A percentile compares a stretch with the other conserved stretches of the same genome.
phyloP scores from a whole-genome alignment of 2,113 vertebrate species.

The Gavialis gangeticus region DNA sequence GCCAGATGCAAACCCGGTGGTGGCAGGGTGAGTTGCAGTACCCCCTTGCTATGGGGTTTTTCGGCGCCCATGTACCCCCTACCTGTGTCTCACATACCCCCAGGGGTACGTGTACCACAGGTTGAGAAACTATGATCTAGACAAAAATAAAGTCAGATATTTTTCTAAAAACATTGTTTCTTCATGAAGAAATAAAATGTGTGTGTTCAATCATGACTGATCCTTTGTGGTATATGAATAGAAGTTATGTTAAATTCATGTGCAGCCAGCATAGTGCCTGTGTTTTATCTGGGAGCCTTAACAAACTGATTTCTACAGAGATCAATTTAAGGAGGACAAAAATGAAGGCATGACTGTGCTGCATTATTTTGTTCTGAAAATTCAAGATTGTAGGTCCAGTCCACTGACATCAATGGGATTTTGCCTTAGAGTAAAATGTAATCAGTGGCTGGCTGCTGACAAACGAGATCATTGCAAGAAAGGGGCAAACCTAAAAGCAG shows the following conservation, averaged over 20 bases:
- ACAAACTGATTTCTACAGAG: fast-evolving
- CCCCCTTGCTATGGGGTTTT: no score
- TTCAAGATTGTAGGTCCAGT: background rate
- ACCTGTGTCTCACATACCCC: no score
- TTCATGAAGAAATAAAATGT: background rate
- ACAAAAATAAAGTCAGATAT: background rate
- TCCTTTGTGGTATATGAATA: background rate
- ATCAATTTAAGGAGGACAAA: background rate
- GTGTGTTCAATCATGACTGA: background rate
- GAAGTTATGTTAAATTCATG: background rate
- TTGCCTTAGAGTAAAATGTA: background rate
- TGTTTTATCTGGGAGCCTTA: background rate
- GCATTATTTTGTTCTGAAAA: background rate
- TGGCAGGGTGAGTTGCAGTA: no score
- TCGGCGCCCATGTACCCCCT: no score
- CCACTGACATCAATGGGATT: background rate
- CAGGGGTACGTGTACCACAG: no score
- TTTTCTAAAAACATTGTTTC: conserved; percentile 4
- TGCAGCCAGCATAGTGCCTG: background rate
- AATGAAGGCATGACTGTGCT: background rate
- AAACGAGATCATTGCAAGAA: background rate
- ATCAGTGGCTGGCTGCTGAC: background rate
- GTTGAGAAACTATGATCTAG: background rate
- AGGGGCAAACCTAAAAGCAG: background rate
- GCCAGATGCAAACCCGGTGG: no score